These are phyloP conservation scores for Balaeniceps rex DNA, from an alignment of 2,113 vertebrate species.

Conservation along the genomic window DNA sequence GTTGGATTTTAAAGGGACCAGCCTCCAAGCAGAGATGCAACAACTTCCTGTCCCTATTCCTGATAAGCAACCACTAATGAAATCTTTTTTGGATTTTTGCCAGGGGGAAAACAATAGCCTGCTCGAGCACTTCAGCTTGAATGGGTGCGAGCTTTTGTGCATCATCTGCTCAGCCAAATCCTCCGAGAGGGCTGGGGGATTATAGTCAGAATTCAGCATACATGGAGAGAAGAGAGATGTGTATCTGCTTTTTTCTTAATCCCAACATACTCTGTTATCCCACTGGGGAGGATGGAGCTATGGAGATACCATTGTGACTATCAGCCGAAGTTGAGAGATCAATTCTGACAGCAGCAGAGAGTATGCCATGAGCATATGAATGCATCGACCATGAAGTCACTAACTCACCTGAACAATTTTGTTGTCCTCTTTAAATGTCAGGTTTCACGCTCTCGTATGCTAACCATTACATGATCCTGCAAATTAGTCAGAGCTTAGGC, in stretches of 20 bases:
- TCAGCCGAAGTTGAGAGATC: not conserved
- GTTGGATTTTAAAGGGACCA: not conserved
- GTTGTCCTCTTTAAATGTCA: not conserved
- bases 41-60: not conserved
- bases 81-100: conserved; percentile 1
- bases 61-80: not conserved
- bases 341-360: not conserved
- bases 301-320: not conserved
- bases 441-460: not conserved
- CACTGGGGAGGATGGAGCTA: not conserved
- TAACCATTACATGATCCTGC: not conserved
- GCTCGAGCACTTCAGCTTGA: not conserved
- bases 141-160: not conserved
- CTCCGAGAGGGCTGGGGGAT: not conserved
- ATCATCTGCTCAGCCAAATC: not conserved
- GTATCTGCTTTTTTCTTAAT: not conserved
- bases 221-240: not conserved
- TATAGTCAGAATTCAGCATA: not conserved
- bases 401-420: not conserved
- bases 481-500: not conserved
- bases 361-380: not conserved
- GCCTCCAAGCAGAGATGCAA: not conserved
- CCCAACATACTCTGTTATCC: not conserved
- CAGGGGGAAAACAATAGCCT: conserved; percentile 13
- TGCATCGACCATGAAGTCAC: not conserved